Evolutionary conservation across 2,888 invertebrate genomes (phyloP), one percentile per base, ranked within the genome.

Genomic region (Drosophila villosipedis): DNA sequence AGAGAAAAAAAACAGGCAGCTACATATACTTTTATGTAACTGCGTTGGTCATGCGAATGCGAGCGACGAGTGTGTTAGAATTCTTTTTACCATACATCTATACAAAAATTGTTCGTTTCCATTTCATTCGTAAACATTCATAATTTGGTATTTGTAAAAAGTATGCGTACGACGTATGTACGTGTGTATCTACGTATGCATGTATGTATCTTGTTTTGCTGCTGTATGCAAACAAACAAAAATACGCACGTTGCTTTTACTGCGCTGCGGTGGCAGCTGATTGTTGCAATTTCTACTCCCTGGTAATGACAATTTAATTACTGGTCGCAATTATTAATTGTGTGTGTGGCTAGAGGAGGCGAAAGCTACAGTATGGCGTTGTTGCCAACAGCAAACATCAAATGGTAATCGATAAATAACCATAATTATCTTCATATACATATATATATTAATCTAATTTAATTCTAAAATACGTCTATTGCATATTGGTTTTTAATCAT

Each of bases 51-150:
- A 89, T 77, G 76, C 82, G 80, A 84, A 77, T 85, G 80, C 77
- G 75, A 71, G 85, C 89, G 90, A 87, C 89, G 90, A 87, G 78
- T 91, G 87, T 89, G 80, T 89, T 84, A 92, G 92, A 87, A 91
- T 91, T 87, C 90, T 91, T 91, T 91, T 83, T 88, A 89, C 89
- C 81, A 90, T 89, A 86, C 85, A 86, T 89, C 86, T 83, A 86
- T 82, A 88, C 80, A 78, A 82, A 71, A 82, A 82, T 90, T 87
- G 77, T 91, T 84, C 91, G 91, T 90, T 91, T 88, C 91, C 91
- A 91, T 91, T 88, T 83, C 90, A 89, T 90, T 89, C 90, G 87
- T 88, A 88, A 88, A 88, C 87, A 88, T 88, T 86, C 87, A 88
- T 88, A 88, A 88, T 90, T 88, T 91, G 85, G 91, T 88, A 85